phyloP scores from a whole-genome alignment of 2,113 vertebrate species.

The Hemiscyllium ocellatum region DNA sequence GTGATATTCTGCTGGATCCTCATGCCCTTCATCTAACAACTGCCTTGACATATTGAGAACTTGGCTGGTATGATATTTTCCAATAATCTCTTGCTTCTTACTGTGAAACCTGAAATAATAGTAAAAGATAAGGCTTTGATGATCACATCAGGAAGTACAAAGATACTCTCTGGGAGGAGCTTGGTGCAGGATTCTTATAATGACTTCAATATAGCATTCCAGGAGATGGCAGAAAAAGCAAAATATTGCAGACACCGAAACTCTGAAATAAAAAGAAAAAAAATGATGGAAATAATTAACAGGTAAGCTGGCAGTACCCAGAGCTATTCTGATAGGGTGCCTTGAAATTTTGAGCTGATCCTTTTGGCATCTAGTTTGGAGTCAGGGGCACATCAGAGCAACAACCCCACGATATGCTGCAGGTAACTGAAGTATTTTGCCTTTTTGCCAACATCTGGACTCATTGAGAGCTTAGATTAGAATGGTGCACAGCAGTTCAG shows the following conservation, averaged over 20 bases:
- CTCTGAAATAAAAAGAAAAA: not conserved
- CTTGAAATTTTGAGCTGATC: not conserved
- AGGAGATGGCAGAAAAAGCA: not conserved
- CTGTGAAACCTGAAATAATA: constrained; percentile 22
- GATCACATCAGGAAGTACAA: not conserved
- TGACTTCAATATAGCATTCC: not conserved
- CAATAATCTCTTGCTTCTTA: constrained; percentile 39
- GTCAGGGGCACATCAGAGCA: not conserved
- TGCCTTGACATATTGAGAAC: constrained; percentile 40
- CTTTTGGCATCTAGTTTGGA: not conserved
- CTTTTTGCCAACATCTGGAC: no score
- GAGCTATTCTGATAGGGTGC: no score
- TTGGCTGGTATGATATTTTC: constrained; percentile 35
- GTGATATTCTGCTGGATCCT: constrained; percentile 54
- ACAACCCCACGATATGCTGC: no score
- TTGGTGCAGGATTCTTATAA: not conserved
- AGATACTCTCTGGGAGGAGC: not conserved
- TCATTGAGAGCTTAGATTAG: no score
- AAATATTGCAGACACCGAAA: not conserved
- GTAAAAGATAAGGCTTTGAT: not conserved
- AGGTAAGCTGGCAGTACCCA: not conserved
- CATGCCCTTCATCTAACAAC: constrained; percentile 46
- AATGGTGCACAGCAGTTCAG: no score
- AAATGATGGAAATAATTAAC: not conserved
- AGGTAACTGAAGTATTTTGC: no score